Evolutionary conservation across 2,888 invertebrate species (phyloP).

Genomic region (Hypena proboscidalis): DNA sequence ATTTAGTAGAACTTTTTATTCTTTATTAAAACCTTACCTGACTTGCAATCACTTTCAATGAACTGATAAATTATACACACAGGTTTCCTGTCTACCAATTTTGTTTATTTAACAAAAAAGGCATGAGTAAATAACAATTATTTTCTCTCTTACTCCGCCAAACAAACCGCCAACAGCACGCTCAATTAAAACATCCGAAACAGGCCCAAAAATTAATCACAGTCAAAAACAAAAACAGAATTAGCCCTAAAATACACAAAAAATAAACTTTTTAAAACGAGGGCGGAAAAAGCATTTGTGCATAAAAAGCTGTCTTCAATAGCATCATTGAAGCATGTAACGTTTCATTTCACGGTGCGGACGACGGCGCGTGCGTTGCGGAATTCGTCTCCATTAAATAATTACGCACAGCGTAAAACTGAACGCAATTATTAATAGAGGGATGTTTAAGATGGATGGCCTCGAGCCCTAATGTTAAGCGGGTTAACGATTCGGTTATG

Average conservation of each 20-base stretch:
- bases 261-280: constrained; percentile 29
- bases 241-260: constrained; percentile 23
- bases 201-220: constrained; percentile 41
- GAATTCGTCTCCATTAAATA: constrained; percentile 78
- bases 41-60: too few species aligned
- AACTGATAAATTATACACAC: not conserved
- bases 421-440: constrained; percentile 44
- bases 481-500: constrained; percentile 25
- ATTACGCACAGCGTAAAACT: constrained; percentile 59
- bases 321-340: constrained; percentile 66
- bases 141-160: not conserved
- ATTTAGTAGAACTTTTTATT: too few species aligned
- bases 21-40: too few species aligned
- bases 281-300: constrained; percentile 39
- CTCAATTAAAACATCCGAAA: constrained; percentile 43
- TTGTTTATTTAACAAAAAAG: too few species aligned
- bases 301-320: constrained; percentile 55
- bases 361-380: constrained; percentile 60
- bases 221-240: constrained; percentile 24
- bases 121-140: not conserved
- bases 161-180: constrained; percentile 18
- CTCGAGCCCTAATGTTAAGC: constrained; percentile 28
- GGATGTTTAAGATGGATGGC: constrained; percentile 43
- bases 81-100: not conserved
- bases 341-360: constrained; percentile 74